phyloP scores from a whole-genome alignment of 2,113 vertebrate species.

The Gadus chalcogrammus region DNA sequence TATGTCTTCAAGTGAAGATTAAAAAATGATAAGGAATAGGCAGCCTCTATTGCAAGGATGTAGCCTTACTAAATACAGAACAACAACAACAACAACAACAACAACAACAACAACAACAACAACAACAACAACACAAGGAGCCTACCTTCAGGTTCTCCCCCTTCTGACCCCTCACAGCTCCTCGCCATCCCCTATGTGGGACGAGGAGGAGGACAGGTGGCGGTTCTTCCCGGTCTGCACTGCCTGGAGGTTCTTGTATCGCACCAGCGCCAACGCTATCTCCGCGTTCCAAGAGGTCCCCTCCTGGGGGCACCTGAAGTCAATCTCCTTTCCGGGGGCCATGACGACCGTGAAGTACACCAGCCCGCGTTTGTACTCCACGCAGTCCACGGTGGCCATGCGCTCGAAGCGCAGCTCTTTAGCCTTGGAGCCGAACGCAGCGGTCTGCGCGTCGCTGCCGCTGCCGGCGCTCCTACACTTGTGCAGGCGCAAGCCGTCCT shows the following conservation, averaged over 20 bases:
- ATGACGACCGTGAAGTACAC: constrained; percentile 94
- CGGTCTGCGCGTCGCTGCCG: constrained; percentile 19
- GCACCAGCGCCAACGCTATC: constrained; percentile 88
- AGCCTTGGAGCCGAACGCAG: constrained; percentile 64
- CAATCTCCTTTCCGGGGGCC: constrained; percentile 84
- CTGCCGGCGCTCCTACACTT: constrained; percentile 43
- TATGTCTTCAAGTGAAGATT: not conserved
- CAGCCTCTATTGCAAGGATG: not conserved
- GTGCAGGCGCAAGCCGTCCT: constrained; percentile 82
- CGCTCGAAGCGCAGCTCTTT: constrained; percentile 87
- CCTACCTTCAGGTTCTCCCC: constrained; percentile 36
- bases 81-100: no score
- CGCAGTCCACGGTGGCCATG: constrained; percentile 91
- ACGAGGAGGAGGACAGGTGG: constrained; percentile 54
- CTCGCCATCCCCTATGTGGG: constrained; percentile 61
- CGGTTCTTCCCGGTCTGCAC: constrained; percentile 81
- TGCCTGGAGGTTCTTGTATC: constrained; percentile 89
- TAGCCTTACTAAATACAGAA: no score
- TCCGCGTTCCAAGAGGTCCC: constrained; percentile 89
- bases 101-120: no score
- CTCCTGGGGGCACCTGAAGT: constrained; percentile 88
- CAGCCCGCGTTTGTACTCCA: constrained; percentile 87
- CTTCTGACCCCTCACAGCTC: constrained; percentile 36
- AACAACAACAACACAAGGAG: no score
- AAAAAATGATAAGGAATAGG: not conserved